Base-by-base conservation (phyloP, 1,140 invertebrate species). In the Drosophila pseudoananassae region DNA sequence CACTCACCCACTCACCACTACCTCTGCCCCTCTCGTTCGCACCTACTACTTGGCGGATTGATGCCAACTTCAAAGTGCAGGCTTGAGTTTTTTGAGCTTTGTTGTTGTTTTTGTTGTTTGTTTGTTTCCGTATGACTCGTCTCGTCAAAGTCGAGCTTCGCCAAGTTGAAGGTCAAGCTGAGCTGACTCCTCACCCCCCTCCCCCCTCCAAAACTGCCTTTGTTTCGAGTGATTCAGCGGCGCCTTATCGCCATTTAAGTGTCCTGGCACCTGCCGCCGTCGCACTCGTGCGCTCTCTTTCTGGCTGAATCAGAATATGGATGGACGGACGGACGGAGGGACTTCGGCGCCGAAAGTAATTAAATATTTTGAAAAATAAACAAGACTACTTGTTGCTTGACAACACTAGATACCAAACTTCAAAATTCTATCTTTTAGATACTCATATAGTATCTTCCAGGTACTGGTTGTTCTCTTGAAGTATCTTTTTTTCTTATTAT, bases 151-250 rank as follows among this genome's bases (percentile, higher is more conserved):
- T 66, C 55, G 43, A 53, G 59, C 46, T 70, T 82, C 50, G 71
- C 72, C 82, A 88, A 88, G 83, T 88, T 88, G 83, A 88, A 88
- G 83, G 83, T 88, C 83, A 88, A 70, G 72, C 51, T 50, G 58
- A 51, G 36, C 46, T n/a, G 27, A 12, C 33, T 45, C 43, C 57
- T 49, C 40, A n/a, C 20, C 45, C n/a, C 27, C 31, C 55, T n/a
- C n/a, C 8, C 25, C 29, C n/a, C 17, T 27, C 3, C 45, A n/a
- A n/a, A n/a, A 17, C 40, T 43, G 45, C 31, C 64, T 69, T 68
- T 47, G 65, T 65, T 50, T 46, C n/a, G 38, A 43, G 56, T 69
- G 65, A 69, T 69, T 69, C 65, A 69, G 64, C 40, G 43, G 8
- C 31, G 65, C 45, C 65, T 68, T 69, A 69, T 69, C 65, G 65